These are phyloP conservation scores for Athripsodes cinereus DNA, from an alignment of 2,888 invertebrate genomes.

Conservation along the genomic window DNA sequence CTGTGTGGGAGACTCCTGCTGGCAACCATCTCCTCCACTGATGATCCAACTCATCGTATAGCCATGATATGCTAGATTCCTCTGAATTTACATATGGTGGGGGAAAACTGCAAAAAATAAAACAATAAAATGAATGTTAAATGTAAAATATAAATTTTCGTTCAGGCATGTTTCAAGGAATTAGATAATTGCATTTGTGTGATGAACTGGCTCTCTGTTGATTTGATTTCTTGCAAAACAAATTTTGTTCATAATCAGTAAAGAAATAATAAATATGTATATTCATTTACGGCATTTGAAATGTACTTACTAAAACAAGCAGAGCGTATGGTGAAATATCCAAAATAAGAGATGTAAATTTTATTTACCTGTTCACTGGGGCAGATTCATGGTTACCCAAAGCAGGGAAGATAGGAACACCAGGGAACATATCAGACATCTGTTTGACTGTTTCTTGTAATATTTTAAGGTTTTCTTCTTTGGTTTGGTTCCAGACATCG, in stretches of 20 bases:
- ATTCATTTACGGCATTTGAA: too few species aligned
- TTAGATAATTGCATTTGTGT: too few species aligned
- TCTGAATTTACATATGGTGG: conserved; percentile 77
- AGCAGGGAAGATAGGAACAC: conserved; percentile 88
- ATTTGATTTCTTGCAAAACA: too few species aligned
- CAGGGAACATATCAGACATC: conserved; percentile 83
- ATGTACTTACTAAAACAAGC: too few species aligned
- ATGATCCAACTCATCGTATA: conserved; percentile 83
- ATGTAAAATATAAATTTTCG: too few species aligned
- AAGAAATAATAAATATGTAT: too few species aligned
- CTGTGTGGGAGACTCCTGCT: conserved; percentile 77
- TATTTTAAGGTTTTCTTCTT: conserved; percentile 79
- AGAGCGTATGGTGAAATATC: too few species aligned
- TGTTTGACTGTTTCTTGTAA: conserved; percentile 80
- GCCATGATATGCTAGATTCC: conserved; percentile 82
- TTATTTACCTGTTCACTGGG: conserved; percentile 84
- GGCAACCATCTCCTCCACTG: conserved; percentile 93
- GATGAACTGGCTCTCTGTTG: too few species aligned
- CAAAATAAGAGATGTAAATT: too few species aligned
- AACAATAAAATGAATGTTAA: too few species aligned
- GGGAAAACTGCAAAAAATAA: conserved; percentile 66
- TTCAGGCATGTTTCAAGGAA: too few species aligned
- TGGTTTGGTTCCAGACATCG: conserved; percentile 91
- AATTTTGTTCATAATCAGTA: too few species aligned
- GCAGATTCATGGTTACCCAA: conserved; percentile 96